Evolutionary conservation across 64 coral and sea anemone genomes (phyloP).

Genomic region (Montipora capricornis): DNA sequence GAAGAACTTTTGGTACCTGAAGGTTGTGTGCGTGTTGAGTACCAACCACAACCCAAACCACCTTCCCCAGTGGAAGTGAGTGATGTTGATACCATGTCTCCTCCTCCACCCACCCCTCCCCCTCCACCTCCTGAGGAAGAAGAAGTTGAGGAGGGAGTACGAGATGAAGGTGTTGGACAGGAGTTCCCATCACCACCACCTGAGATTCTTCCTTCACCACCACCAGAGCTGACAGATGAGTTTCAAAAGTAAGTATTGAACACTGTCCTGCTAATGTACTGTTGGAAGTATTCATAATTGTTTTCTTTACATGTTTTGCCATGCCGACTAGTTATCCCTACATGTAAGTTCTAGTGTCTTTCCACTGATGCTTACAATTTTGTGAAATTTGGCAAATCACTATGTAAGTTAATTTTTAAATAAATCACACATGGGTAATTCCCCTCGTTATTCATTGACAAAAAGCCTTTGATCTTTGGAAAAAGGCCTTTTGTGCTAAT

Average conservation of each 20-base stretch:
- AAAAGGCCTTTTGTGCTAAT: too few species aligned
- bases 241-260: constrained; percentile 67
- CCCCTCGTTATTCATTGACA: too few species aligned
- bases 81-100: constrained; percentile 72
- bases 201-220: constrained; percentile 89
- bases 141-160: neutral
- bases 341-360: too few species aligned
- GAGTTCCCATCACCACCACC: constrained; percentile 87
- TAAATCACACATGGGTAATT: too few species aligned
- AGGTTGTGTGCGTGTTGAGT: constrained; percentile 71
- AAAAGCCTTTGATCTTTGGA: too few species aligned
- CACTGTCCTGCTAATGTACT: neutral
- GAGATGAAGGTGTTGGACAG: constrained; percentile 56
- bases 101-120: constrained; percentile 70
- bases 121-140: constrained; percentile 60
- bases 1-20: constrained; percentile 71
- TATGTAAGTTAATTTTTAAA: too few species aligned
- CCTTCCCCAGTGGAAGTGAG: constrained; percentile 88
- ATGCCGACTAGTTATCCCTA: too few species aligned
- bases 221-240: constrained; percentile 82
- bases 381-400: too few species aligned
- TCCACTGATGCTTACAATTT: too few species aligned
- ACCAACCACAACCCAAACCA: constrained; percentile 84
- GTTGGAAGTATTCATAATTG: neutral
- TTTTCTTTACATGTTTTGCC: too few species aligned